Evolutionary conservation across 2,797 vertebrate genomes (phyloP).

Genomic region (Borostomias antarcticus): DNA sequence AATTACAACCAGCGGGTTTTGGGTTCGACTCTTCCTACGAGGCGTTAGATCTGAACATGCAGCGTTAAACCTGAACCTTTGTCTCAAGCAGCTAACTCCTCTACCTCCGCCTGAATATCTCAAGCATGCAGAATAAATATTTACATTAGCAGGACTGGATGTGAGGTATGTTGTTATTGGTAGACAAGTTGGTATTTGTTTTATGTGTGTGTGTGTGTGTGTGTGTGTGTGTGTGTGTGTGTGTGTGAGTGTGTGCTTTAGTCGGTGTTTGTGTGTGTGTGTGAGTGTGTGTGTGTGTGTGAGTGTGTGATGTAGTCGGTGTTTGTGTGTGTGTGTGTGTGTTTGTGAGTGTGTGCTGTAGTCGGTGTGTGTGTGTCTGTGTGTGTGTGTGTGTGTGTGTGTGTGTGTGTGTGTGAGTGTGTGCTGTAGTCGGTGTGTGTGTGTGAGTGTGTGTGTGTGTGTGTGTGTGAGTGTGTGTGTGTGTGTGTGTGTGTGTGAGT

Average conservation of each 20-base stretch:
- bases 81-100: slow-evolving; percentile 57
- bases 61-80: slow-evolving; percentile 53
- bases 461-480: no score
- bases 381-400: slow-evolving; percentile 19
- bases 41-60: slow-evolving; percentile 23
- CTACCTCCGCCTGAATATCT: slow-evolving; percentile 56
- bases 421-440: no score
- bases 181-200: slow-evolving; percentile 67
- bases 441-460: slow-evolving; percentile 38
- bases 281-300: slow-evolving; percentile 32
- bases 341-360: no score
- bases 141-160: slow-evolving; percentile 61
- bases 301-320: slow-evolving; percentile 9
- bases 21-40: no score
- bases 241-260: slow-evolving; percentile 37
- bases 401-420: slow-evolving; percentile 34
- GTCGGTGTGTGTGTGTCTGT: slow-evolving; percentile 10
- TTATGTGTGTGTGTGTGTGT: slow-evolving; percentile 49
- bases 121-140: slow-evolving; percentile 66
- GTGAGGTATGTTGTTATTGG: slow-evolving; percentile 65
- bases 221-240: slow-evolving; percentile 35
- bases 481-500: not conserved
- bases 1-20: no score
- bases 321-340: not conserved
- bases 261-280: slow-evolving; percentile 9